Evolutionary conservation across 1,140 invertebrate species (phyloP), one percentile per base, ranked within the genome.

Genomic region (Platyura marginata): DNA sequence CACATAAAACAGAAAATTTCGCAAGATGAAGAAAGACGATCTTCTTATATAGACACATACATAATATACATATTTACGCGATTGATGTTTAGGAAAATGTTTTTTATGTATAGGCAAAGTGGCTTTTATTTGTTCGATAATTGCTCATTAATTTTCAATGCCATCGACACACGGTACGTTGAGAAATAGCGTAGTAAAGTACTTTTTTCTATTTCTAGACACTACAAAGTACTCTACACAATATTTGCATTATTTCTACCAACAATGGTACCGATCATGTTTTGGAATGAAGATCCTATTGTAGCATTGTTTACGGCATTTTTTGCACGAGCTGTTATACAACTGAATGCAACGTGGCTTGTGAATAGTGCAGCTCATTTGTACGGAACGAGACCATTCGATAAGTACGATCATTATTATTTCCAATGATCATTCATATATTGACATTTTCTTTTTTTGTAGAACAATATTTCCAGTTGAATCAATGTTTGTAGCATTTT

Each of bases 341-440:
- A 70, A 21, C 63, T 93, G 4, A 75, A 94, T 54, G 57, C 71
- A 0, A 94, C 89, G 0, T 93, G 88, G 87, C 62, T 82, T 1
- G 86, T 93, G 1, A 94, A 93, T 59, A 85, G 81, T 43, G 67
- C 68, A n/a, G 77, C 79, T 4, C 79, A 82, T 56, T 59, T 75
- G 42, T 77, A 68, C 53, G 80, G 80, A 4, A 66, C 61, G 39
- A 64, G 66, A 50, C 79, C 79, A 0, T 83, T 76, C 52, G 75
- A 81, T 52, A 56, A 71, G 75, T 64, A 67, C 67, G 53, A 36
- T 11, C 15, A 9, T 16, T 11, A n/a, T 36, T 18, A 6, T 11
- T 11, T 36, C 15, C 15, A 36, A 36, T 10, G 6, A 5, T 18
- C 9, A 36, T 6, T 11, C 34, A n/a, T 11, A 16, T 10, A 6